phyloP scores from a whole-genome alignment of 1,140 invertebrate genomes.

The Drosophila takahashii region DNA sequence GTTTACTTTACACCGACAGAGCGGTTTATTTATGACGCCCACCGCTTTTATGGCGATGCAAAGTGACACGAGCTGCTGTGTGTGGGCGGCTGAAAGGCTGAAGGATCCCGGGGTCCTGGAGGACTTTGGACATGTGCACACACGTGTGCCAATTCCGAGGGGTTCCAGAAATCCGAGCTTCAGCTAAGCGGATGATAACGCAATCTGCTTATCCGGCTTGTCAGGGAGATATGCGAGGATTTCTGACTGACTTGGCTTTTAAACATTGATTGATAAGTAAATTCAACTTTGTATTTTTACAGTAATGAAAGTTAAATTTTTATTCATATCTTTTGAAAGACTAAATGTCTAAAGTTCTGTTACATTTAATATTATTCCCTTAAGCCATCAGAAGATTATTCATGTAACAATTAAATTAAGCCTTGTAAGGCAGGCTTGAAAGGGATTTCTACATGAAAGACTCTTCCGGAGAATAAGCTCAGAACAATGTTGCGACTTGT shows the following conservation, averaged over 20 bases:
- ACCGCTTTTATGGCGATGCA: conserved; percentile 22
- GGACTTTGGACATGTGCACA: conserved; percentile 28
- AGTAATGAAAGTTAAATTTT: too few relatives aligned
- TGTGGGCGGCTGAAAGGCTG: conserved; percentile 8
- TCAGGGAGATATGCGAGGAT: not conserved
- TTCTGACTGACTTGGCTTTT: not conserved
- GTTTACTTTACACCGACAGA: conserved; percentile 3
- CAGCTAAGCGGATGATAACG: conserved; percentile 4
- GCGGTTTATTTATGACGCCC: conserved; percentile 18
- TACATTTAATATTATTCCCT: too few relatives aligned
- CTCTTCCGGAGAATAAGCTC: conserved; percentile 5
- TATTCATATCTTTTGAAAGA: too few relatives aligned
- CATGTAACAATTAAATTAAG: not conserved
- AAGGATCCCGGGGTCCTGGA: not conserved
- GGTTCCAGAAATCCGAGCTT: conserved; percentile 6
- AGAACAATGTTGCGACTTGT: not conserved
- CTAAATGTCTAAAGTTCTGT: too few relatives aligned
- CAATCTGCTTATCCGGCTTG: not conserved
- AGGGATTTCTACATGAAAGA: not conserved
- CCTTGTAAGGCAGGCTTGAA: not conserved
- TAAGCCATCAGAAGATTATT: not conserved
- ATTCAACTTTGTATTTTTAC: not conserved
- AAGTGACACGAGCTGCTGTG: conserved; percentile 25
- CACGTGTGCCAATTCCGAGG: conserved; percentile 12
- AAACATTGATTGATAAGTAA: not conserved